Conservation (phyloP, 2,113 vertebrate genomes). For the Scalopus aquaticus region DNA sequence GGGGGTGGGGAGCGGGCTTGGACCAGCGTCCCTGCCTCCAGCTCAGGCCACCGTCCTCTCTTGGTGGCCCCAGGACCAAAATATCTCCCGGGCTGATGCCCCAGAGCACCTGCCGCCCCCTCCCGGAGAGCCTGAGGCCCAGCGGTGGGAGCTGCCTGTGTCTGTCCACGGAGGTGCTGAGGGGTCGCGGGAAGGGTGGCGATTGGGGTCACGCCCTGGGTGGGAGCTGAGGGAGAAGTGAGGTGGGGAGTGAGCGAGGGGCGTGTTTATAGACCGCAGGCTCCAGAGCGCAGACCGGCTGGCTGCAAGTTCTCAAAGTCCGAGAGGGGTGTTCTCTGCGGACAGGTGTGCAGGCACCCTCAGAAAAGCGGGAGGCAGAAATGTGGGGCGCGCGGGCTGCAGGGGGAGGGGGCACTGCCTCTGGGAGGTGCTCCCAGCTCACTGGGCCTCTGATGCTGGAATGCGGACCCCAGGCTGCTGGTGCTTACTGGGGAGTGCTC, state of each 20-base stretch:
- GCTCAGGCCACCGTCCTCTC: constrained; percentile 17
- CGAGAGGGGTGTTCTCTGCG: neutral
- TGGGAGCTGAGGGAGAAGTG: neutral
- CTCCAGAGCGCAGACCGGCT: neutral
- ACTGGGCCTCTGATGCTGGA: neutral
- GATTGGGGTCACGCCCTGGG: constrained; percentile 44
- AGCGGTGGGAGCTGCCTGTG: neutral
- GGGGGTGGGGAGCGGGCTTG: constrained; percentile 46
- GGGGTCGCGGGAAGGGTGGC: neutral
- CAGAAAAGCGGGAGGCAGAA: neutral
- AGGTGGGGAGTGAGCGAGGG: neutral
- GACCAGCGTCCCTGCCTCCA: neutral
- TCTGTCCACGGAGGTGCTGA: neutral
- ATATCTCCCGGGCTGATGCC: constrained; percentile 21
- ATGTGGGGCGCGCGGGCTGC: neutral
- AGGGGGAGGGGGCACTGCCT: neutral
- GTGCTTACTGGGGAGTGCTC: neutral
- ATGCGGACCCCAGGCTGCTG: neutral
- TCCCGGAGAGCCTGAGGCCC: constrained; percentile 46
- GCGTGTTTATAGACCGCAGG: neutral
- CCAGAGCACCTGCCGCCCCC: constrained; percentile 66
- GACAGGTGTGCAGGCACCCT: neutral
- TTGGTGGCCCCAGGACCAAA: constrained; percentile 60
- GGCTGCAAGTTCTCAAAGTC: too few species aligned
- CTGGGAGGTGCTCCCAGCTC: neutral